phyloP scores from a whole-genome alignment of 2,888 invertebrate genomes.

The Dolichomitus sp. region DNA sequence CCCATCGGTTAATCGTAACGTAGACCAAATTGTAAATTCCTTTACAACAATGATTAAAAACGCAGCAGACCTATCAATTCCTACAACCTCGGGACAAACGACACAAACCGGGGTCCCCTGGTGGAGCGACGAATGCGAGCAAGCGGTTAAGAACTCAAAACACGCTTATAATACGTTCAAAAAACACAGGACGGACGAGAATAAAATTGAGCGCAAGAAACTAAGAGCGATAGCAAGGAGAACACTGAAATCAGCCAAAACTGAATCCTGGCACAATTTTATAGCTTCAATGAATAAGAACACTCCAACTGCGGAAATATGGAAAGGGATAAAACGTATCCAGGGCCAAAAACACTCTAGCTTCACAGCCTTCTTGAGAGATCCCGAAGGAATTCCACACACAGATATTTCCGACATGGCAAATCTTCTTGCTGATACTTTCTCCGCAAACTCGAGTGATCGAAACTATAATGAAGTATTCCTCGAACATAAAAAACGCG shows the following conservation, averaged over 20 bases:
- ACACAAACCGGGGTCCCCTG: constrained; percentile 54
- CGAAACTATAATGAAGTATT: constrained; percentile 42
- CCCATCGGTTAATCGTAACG: too few species aligned
- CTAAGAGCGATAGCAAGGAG: constrained; percentile 48
- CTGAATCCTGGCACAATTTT: constrained; percentile 53
- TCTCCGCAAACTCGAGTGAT: constrained; percentile 61
- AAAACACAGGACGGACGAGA: too few species aligned
- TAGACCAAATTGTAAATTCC: neutral
- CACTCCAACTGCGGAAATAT: constrained; percentile 20
- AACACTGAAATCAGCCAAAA: constrained; percentile 56
- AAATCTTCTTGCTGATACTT: constrained; percentile 37
- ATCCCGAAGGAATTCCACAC: constrained; percentile 10
- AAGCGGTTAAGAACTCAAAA: constrained; percentile 42
- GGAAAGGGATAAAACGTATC: constrained; percentile 67
- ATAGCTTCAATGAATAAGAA: constrained; percentile 36
- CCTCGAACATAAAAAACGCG: constrained; percentile 13
- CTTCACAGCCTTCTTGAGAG: neutral
- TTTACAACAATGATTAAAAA: too few species aligned
- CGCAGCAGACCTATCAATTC: constrained; percentile 29
- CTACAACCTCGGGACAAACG: constrained; percentile 3
- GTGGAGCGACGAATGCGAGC: constrained; percentile 61
- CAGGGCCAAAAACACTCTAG: too few species aligned
- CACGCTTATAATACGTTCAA: constrained; percentile 61
- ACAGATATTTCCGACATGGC: constrained; percentile 28
- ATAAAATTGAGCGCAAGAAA: constrained; percentile 62